Evolutionary conservation across 2,113 vertebrate species (phyloP), one percentile per base, ranked within the genome.

Genomic region (Hassar affinis): DNA sequence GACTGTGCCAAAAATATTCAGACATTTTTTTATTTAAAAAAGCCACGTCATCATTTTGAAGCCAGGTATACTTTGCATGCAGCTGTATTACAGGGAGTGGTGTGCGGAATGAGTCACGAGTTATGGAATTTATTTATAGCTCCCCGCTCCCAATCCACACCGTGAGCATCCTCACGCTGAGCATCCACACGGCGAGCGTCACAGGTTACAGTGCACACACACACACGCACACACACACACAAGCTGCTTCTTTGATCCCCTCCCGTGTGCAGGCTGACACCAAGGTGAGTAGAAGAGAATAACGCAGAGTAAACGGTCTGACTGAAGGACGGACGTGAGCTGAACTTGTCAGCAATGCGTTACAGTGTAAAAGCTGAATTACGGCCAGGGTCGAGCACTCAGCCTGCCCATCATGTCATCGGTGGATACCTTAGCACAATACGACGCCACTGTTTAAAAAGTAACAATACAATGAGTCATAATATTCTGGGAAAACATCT

Each of bases 121-220:
- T 66, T 56, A 83, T 81, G 81, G 78, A 81, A 87, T 83, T 80
- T 87, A 87, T 85, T 85, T 87, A 80, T 87, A 85, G 84, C 51
- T 35, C 54, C 47, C 45, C 49, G 54, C 83, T 74, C 74, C 64
- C 56, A 45, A 74, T 74, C 74, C n/a, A n/a, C n/a, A n/a, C n/a
- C n/a, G n/a, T n/a, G n/a, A n/a, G n/a, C n/a, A n/a, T 71, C n/a
- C 68, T 77, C 84, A 72, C n/a, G 20, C 69, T 6, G 8, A 52
- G 25, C 45, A 75, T n/a, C n/a, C n/a, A n/a, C n/a, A n/a, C n/a
- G n/a, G 0, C 61, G 51, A 79, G 57, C 75, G 69, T 82, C 80
- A 77, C 86, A 85, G 79, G 80, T 82, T 81, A n/a, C 59, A 27
- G 11, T 25, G 52, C 47, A 75, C 47, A 75, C 30, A 56, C 74